Conservation (phyloP, 2,797 vertebrate species). For the Pteronotus mesoamericanus region DNA sequence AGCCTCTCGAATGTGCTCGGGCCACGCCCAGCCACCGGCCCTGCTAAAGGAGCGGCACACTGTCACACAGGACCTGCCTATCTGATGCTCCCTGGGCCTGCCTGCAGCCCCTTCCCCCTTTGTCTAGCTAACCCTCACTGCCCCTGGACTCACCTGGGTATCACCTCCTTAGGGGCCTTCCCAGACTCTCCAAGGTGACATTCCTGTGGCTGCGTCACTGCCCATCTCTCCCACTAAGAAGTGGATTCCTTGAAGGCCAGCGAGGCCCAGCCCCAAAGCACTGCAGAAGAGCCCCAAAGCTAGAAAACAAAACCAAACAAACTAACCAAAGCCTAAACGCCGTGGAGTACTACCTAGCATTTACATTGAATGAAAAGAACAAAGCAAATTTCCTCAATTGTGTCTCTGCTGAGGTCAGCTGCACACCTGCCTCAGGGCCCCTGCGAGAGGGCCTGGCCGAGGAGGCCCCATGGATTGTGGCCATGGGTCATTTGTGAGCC, state of each 20-base stretch:
- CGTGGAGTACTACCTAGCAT: neutral
- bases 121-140: neutral
- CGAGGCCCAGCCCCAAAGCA: neutral
- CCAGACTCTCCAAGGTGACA: fast-evolving
- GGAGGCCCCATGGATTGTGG: fast-evolving
- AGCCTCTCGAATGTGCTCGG: neutral
- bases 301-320: neutral
- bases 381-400: neutral
- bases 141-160: neutral
- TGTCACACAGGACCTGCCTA: neutral
- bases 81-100: neutral
- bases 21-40: neutral
- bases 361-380: neutral
- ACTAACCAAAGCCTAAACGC: neutral
- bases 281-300: neutral
- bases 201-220: no score
- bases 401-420: neutral
- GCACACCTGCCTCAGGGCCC: neutral
- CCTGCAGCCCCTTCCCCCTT: neutral
- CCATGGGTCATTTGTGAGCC: fast-evolving
- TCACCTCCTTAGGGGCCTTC: neutral
- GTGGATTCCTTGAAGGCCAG: neutral
- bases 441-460: neutral
- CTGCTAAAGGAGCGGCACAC: neutral
- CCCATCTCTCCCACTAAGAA: neutral